Evolutionary conservation across 2,113 vertebrate genomes (phyloP), one percentile per base, ranked within the genome.

Genomic region (Gobio gobio): DNA sequence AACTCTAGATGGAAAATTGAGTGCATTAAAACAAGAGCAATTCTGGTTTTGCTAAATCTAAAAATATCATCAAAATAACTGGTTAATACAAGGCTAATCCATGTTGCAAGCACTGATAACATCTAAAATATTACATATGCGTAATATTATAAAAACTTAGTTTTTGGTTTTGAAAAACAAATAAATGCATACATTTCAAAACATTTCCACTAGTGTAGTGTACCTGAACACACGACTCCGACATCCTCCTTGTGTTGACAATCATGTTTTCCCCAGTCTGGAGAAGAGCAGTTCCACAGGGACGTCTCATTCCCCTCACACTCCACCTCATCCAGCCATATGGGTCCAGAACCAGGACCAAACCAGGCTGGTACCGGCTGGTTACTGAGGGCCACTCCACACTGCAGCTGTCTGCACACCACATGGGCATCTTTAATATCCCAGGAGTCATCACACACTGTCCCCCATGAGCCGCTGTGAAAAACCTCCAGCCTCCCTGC

Each of bases 241-340:
- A 86, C 89, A 59, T 90, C 89, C 59, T 89, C 86, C 22, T 68
- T 72, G 75, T 56, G 88, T 49, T 49, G 40, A 82, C 88, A 86
- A 77, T 82, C 77, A 56, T 56, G 51, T 56, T 18, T 56, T 18
- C 51, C 51, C 51, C 51, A 56, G 16, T 16, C 51, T 56, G 51
- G 18, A 56, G 51, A 56, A 56, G 51, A 56, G 51, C 51, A 56
- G 18, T 18, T 56, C 51, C 51, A 56, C 51, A 56, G 51, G 51
- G 51, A 56, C 5, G 18, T 20, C 51, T 56, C 51, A 56, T 56
- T 56, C 51, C 51, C 51, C 51, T 56, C 26, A 85, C 90, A 91
- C 54, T 77, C n/a, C 86, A 91, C 87, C 80, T 86, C 76, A 72
- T 90, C 84, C 70, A 90, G 61, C 89, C 87, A 87, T 77, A 90